These are phyloP conservation scores for Odontocerum albicorne DNA, from an alignment of 2,888 invertebrate species.

Conservation along the genomic window DNA sequence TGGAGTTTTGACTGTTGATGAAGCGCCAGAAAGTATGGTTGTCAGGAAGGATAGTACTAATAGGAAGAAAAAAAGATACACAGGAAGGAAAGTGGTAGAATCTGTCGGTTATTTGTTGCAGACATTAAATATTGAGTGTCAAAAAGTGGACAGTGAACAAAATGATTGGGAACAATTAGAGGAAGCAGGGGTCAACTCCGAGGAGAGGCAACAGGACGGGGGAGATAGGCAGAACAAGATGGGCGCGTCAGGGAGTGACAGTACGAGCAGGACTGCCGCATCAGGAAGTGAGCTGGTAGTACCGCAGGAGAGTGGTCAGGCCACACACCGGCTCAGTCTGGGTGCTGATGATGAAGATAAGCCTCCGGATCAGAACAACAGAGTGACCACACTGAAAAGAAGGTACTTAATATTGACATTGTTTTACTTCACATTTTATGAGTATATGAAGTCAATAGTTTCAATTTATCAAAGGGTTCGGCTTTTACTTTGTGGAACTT, in stretches of 20 bases:
- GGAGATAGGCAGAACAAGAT: neutral
- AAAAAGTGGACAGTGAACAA: constrained; percentile 6
- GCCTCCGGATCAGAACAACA: constrained; percentile 51
- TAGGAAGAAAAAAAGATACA: neutral
- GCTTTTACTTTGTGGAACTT: too few relatives aligned
- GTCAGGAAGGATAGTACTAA: neutral
- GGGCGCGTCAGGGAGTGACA: neutral
- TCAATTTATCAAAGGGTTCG: neutral
- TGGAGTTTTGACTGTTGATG: constrained; percentile 33
- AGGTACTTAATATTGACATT: constrained; percentile 45
- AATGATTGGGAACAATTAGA: neutral
- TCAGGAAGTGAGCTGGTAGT: neutral
- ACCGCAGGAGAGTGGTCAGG: neutral
- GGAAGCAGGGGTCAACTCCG: neutral
- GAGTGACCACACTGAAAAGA: constrained; percentile 55
- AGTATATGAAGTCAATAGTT: neutral
- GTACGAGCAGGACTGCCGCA: neutral
- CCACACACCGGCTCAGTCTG: neutral
- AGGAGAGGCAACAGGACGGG: constrained; percentile 7
- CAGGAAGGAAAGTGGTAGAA: constrained; percentile 43
- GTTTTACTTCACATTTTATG: neutral
- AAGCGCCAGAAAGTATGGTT: neutral
- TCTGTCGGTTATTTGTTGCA: constrained; percentile 63
- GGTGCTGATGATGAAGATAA: constrained; percentile 45
- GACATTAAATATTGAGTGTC: constrained; percentile 52